Conservation (phyloP, 2,797 vertebrate species). For the Ambastaia sidthimunki region DNA sequence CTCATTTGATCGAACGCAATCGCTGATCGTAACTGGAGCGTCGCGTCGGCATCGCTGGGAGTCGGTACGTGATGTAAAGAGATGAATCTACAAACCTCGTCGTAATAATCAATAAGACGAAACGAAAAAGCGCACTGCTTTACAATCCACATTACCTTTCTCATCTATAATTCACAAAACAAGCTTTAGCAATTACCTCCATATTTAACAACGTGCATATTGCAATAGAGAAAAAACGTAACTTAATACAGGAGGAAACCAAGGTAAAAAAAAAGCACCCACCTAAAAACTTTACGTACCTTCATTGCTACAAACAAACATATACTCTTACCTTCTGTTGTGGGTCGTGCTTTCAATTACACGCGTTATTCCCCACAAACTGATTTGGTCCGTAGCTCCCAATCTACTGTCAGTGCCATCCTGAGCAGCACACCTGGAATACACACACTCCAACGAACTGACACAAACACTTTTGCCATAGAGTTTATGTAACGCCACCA, state of each 20-base stretch:
- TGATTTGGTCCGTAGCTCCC: background rate
- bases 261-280: background rate
- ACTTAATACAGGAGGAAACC: background rate
- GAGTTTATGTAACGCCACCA: slow-evolving; percentile 84
- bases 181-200: background rate
- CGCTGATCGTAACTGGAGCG: background rate
- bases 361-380: background rate
- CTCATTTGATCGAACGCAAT: background rate
- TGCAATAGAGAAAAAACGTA: background rate
- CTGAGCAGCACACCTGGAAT: slow-evolving; percentile 19
- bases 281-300: background rate
- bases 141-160: background rate
- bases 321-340: background rate
- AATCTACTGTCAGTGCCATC: slow-evolving; percentile 37
- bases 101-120: background rate
- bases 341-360: slow-evolving; percentile 9
- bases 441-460: slow-evolving; percentile 16
- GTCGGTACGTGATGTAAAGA: background rate
- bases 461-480: slow-evolving; percentile 46
- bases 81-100: background rate
- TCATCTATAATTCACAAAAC: background rate
- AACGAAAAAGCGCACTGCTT: background rate
- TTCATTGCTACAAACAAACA: too few species aligned
- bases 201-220: background rate
- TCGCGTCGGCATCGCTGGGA: background rate